phyloP scores from a whole-genome alignment of 2,888 invertebrate species.

The Hirtodrosophila cameraria region DNA sequence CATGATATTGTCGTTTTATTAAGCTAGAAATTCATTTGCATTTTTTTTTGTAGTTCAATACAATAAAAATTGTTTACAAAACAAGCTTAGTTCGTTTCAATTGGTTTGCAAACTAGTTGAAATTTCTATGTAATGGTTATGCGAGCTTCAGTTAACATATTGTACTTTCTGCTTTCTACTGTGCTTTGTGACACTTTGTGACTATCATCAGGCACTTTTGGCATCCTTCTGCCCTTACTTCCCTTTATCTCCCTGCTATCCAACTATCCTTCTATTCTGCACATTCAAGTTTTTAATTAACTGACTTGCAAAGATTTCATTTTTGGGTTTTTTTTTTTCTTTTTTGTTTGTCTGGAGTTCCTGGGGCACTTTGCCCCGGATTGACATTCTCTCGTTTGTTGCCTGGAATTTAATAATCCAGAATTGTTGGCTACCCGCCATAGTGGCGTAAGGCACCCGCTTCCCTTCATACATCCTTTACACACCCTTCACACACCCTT shows the following conservation, averaged over 20 bases:
- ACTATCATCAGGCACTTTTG: background rate
- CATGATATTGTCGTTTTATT: constrained; percentile 4
- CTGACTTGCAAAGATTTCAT: constrained; percentile 74
- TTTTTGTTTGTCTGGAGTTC: constrained; percentile 30
- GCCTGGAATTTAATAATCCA: constrained; percentile 54
- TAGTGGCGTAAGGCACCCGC: too few relatives aligned
- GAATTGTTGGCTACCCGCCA: constrained; percentile 43
- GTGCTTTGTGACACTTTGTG: constrained; percentile 16
- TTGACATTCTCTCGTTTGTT: constrained; percentile 61
- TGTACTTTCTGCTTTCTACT: constrained; percentile 22
- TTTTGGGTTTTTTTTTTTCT: constrained; percentile 27
- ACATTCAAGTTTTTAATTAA: constrained; percentile 67
- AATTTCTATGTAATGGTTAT: constrained; percentile 39
- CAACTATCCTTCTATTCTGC: constrained; percentile 4
- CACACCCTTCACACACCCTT: too few relatives aligned
- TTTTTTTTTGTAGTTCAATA: background rate
- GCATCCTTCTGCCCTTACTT: too few relatives aligned
- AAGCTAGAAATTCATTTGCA: constrained; percentile 12
- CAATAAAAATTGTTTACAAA: background rate
- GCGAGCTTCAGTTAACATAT: background rate
- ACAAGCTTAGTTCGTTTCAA: constrained; percentile 8
- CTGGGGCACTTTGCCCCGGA: constrained; percentile 56
- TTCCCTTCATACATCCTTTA: too few relatives aligned
- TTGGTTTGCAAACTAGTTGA: constrained; percentile 16
- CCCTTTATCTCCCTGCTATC: too few relatives aligned